Evolutionary conservation across 2,113 vertebrate genomes (phyloP).

Genomic region (Hippocampus mohnikei): DNA sequence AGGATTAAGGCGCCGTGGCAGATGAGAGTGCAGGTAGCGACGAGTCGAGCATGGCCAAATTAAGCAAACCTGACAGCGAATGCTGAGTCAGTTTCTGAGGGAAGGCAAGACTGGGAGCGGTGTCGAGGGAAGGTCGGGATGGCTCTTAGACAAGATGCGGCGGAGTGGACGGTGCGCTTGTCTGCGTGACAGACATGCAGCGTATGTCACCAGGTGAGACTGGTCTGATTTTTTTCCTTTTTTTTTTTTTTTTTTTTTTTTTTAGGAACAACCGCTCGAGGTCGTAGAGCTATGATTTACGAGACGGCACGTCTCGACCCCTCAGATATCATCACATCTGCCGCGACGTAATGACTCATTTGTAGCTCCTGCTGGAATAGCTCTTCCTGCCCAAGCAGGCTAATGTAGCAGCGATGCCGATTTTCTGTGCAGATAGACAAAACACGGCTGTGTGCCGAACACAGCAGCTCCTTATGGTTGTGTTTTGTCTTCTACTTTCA

Average conservation of each 20-base stretch:
- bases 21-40: constrained; percentile 42
- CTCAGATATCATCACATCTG: constrained; percentile 12
- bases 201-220: constrained; percentile 39
- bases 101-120: constrained; percentile 31
- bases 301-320: constrained; percentile 2
- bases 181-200: constrained; percentile 39
- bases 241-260: not conserved
- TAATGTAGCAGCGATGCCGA: constrained; percentile 9
- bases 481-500: not conserved
- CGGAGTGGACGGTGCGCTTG: constrained; percentile 36
- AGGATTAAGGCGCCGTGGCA: constrained; percentile 66
- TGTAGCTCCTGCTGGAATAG: constrained; percentile 6
- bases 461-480: not conserved
- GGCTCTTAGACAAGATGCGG: constrained; percentile 23
- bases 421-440: constrained; percentile 25
- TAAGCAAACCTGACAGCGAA: constrained; percentile 69
- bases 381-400: constrained; percentile 11
- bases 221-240: constrained; percentile 4
- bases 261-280: constrained; percentile 1
- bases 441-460: constrained; percentile 13
- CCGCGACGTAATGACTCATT: constrained; percentile 26
- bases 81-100: constrained; percentile 72
- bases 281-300: constrained; percentile 17
- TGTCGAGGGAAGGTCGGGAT: constrained; percentile 25
- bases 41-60: constrained; percentile 67